phyloP scores from a whole-genome alignment of 2,797 vertebrate genomes.

The Dipus sagitta region DNA sequence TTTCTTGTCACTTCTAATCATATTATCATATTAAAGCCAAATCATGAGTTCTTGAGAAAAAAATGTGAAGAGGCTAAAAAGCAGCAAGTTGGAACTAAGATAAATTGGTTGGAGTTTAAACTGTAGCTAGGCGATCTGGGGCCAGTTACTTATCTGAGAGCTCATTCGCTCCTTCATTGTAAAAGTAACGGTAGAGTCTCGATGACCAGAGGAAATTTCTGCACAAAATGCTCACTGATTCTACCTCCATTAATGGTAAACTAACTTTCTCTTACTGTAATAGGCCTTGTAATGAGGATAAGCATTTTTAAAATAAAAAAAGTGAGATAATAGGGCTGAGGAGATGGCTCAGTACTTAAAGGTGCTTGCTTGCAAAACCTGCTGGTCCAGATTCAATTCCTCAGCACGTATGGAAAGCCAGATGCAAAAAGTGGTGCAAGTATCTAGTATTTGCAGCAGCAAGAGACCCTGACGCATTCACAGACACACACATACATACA shows the following conservation, averaged over 20 bases:
- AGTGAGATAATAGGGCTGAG: neutral
- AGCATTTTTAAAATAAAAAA: slow-evolving; percentile 32
- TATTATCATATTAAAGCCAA: slow-evolving; percentile 50
- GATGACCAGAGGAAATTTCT: neutral
- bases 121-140: neutral
- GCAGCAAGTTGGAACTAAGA: neutral
- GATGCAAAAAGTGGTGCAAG: no score
- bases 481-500: no score
- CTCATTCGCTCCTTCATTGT: neutral
- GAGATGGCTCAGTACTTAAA: no score
- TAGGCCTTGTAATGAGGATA: neutral
- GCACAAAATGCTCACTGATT: neutral
- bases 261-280: neutral
- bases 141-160: neutral
- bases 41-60: slow-evolving; percentile 52
- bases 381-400: no score
- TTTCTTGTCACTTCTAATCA: slow-evolving; percentile 14
- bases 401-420: no score
- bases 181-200: neutral
- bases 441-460: no score
- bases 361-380: no score
- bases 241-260: neutral
- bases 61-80: neutral
- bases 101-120: slow-evolving; percentile 7
- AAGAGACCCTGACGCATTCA: no score